These are phyloP conservation scores for Catagonus wagneri DNA, from an alignment of 2,113 vertebrate species.

Conservation along the genomic window DNA sequence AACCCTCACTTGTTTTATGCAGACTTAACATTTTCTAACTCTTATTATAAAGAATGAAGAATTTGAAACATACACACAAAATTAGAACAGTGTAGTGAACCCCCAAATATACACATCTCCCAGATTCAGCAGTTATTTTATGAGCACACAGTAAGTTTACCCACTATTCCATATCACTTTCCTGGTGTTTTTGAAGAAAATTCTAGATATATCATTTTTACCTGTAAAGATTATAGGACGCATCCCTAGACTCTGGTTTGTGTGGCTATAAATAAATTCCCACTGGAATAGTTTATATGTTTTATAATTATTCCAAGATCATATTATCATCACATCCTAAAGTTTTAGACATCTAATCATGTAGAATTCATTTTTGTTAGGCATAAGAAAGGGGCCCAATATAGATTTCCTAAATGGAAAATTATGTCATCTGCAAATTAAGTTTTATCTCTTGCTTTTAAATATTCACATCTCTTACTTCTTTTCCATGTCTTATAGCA, in stretches of 20 bases:
- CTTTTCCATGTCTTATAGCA: not conserved
- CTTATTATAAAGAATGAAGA: not conserved
- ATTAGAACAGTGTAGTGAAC: not conserved
- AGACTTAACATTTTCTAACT: not conserved
- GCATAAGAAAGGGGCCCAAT: not conserved
- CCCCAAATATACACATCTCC: not conserved
- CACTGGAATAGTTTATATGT: not conserved
- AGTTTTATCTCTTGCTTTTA: not conserved
- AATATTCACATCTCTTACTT: not conserved
- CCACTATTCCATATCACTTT: not conserved
- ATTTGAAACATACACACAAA: conserved; percentile 16
- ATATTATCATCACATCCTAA: not conserved
- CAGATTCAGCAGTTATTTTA: not conserved
- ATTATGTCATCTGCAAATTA: not conserved
- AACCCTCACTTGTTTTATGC: conserved; percentile 24
- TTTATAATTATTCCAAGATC: not conserved
- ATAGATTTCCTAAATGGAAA: conserved; percentile 16
- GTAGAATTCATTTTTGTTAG: not conserved
- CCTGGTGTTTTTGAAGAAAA: not conserved
- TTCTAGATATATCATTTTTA: not conserved
- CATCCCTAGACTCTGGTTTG: not conserved
- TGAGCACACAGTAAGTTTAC: not conserved
- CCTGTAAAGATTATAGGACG: not conserved
- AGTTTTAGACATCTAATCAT: not conserved
- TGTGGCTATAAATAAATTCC: not conserved